These are phyloP conservation scores for Hecatera dysodea DNA, from an alignment of 2,888 invertebrate species.

Conservation along the genomic window DNA sequence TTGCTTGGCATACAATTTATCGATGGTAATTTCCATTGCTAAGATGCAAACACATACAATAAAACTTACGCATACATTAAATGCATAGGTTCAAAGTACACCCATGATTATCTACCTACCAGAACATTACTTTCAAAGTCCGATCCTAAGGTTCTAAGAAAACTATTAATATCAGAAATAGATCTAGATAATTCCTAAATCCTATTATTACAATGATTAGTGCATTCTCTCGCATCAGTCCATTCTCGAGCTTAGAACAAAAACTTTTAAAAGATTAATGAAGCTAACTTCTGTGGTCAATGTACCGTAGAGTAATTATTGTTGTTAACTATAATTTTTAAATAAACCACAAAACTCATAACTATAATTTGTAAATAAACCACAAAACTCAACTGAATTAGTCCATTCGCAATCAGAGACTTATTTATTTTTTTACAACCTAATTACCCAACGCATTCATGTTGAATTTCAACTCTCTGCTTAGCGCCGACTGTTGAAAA, in stretches of 20 bases:
- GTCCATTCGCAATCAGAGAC: too few species aligned
- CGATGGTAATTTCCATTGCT: neutral
- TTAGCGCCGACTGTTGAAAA: neutral
- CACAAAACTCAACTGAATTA: too few species aligned
- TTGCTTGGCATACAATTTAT: too few species aligned
- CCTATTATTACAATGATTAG: slow-evolving; percentile 1
- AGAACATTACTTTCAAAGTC: slow-evolving; percentile 13
- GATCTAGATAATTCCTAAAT: slow-evolving; percentile 24
- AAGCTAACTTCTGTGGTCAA: neutral
- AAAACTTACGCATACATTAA: neutral
- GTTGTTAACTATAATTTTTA: neutral
- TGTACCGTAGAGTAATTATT: slow-evolving; percentile 1
- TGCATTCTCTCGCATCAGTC: neutral
- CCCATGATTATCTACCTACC: neutral
- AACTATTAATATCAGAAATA: slow-evolving; percentile 4
- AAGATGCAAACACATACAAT: too few species aligned
- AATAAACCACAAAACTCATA: neutral
- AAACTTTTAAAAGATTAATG: slow-evolving; percentile 9
- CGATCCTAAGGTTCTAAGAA: neutral
- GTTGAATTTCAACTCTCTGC: neutral
- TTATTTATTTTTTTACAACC: too few species aligned
- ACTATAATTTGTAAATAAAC: too few species aligned
- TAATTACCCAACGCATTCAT: too few species aligned
- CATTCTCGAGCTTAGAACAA: slow-evolving; percentile 21
- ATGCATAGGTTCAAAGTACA: neutral